Evolutionary conservation across 2,888 invertebrate genomes (phyloP), one percentile per base, ranked within the genome.

Genomic region (Drosophila sordidula): DNA sequence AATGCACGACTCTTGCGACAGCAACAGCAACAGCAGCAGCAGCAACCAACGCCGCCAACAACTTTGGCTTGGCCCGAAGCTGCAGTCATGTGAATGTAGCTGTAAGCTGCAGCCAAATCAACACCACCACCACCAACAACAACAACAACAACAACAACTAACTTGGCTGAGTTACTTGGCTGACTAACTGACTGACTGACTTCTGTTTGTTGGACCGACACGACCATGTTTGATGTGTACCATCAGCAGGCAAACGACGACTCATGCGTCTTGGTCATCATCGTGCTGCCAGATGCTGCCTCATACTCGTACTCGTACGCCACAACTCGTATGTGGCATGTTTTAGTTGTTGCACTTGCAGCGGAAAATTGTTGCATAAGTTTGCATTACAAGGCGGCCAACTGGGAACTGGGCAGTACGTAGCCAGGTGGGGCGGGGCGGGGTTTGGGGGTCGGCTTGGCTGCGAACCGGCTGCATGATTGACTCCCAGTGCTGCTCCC

Each of bases 131-230:
- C 80, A 80, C 63, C 79, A 72, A 34, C 6, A 26, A 14, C 26
- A n/a, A 4, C 25, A 44, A 52, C 69, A 74, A 63, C 73, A 72
- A 64, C 75, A 72, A 49, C 73, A 55, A 50, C 59, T 69, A 25
- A 54, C 36, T 49, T 63, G 58, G 18, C 69, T 73, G 55, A 59
- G 44, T 67, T 59, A 70, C 70, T 79, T 79, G 73, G 67, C 85
- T 84, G 56, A 76, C 82, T 81, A 51, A 76, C 73, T 68, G 63
- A 84, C 88, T 81, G 86, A 87, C 83, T 85, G 88, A 84, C 88
- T 84, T 84, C 87, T 84, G 83, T 84, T 84, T 84, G 83, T 86
- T 88, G 88, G 86, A 84, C 88, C 88, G 87, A 88, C 86, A 80
- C 87, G 88, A 85, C 83, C 76, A 85, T 88, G 88, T 85, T 88